A percentile compares a stretch with the other conserved stretches of the same genome.
Conservation (phyloP, 1,140 invertebrate genomes). For the Tachypleus tridentatus region DNA sequence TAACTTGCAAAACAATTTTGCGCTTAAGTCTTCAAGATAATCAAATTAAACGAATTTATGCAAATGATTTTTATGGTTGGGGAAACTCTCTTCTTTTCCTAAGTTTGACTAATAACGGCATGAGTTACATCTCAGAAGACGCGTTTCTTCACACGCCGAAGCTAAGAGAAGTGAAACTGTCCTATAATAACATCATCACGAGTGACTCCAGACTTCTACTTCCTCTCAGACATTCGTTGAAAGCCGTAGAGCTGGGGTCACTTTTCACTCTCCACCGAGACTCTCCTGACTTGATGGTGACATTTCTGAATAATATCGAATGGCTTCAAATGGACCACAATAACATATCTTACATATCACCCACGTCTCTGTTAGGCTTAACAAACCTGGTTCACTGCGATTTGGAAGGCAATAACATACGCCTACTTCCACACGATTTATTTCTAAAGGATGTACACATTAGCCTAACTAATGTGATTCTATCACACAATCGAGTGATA, state of each 20-base stretch:
- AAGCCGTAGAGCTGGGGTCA: constrained; percentile 72
- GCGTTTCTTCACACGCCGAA: constrained; percentile 55
- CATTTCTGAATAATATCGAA: constrained; percentile 49
- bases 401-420: constrained; percentile 67
- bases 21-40: constrained; percentile 82
- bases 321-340: constrained; percentile 84
- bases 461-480: constrained; percentile 58
- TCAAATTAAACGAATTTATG: constrained; percentile 56
- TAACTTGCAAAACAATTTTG: constrained; percentile 52
- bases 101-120: constrained; percentile 67
- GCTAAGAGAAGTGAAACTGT: constrained; percentile 70
- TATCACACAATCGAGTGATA: constrained; percentile 58
- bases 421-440: constrained; percentile 46
- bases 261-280: constrained; percentile 48
- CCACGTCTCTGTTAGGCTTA: constrained; percentile 46
- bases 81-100: constrained; percentile 63
- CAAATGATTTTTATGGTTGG: constrained; percentile 64
- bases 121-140: constrained; percentile 55
- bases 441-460: constrained; percentile 54
- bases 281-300: constrained; percentile 51
- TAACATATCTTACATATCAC: constrained; percentile 57
- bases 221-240: constrained; percentile 45
- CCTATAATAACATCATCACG: constrained; percentile 70
- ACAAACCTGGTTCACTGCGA: constrained; percentile 70
- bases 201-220: constrained; percentile 62